Evolutionary conservation across 2,113 vertebrate genomes (phyloP), one percentile per base, ranked within the genome.

Genomic region (Silurus asotus): DNA sequence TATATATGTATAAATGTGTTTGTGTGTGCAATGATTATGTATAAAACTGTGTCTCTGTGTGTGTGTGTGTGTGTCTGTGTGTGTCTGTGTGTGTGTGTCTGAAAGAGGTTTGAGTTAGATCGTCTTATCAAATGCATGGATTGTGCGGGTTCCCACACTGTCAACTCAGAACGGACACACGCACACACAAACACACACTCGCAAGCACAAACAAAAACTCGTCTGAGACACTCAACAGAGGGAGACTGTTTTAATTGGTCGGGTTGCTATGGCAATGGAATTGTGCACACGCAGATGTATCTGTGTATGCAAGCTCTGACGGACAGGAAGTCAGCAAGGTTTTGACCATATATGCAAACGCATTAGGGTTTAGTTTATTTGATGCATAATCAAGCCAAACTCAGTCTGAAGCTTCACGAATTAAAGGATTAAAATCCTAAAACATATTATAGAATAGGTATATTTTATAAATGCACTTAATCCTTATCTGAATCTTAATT

Each of bases 191-290:
- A 82, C 64, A 67, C n/a, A 69, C 25, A 37, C 67, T 37, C 25
- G 15, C 28, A 37, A 1, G 19, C 2, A 7, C 3, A 8, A 19
- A 65, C 10, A 86, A 48, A 70, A 69, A 69, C 62, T 62, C 74
- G 70, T 67, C 25, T 56, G 80, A 81, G 19, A 79, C 65, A 37
- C 67, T 58, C 6, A 70, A 83, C 51, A 83, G 81, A 83, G 81
- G 45, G 81, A 70, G 65, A 70, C 55, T 83, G 49, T 56, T 58
- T 23, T n/a, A 70, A 56, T 70, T 14, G 7, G 28, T 51, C n/a
- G 49, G 64, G 64, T 69, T 82, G 48, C 64, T 55, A 67, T 65
- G 49, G 49, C 53, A 45, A 67, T 67, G 51, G 5, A 59, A 79
- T 56, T 23, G 9, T 48, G 77, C 56, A 78, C 55, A 58, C 55